Base-by-base conservation (phyloP, 2,797 vertebrate species). In the Peromyscus melanophrys region DNA sequence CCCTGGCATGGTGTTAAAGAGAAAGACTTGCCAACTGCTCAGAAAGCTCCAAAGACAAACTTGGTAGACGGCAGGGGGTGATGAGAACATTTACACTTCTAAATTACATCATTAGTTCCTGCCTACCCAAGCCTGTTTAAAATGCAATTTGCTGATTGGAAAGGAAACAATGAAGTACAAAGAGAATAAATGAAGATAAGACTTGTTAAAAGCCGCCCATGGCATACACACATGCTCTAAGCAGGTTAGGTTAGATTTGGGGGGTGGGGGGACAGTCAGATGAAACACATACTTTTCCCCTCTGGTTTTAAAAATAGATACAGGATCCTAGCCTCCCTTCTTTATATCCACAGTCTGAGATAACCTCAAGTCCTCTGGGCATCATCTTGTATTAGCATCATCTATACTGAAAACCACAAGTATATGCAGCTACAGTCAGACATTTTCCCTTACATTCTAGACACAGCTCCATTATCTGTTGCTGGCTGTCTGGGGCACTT, bases 91-190 rank as follows among this genome's bases (percentile, higher is more conserved):
- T 93, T 71, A 94, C 86, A 97, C 89, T 96, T 98, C 80, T 97
- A 98, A 98, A 97, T 96, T 86, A 94, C 88, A 82, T 84, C 89
- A 91, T 98, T 98, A 98, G 97, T 97, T 98, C 97, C 96, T 84
- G 96, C 96, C 85, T 92, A 96, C 96, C 80, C 96, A 84, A 95
- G 94, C 37, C 83, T 80, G 95, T 97, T 98, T 98, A 96, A 97
- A 97, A 97, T 94, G 94, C 89, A 95, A 92, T 95, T 97, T 95
- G 96, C 94, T 98, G 98, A 98, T 96, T 97, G 95, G 71, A 89
- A 98, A 96, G 97, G 97, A 96, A 98, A 98, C 76, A 96, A 98
- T 96, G 96, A 98, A 97, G 96, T 63, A 31, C 67, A 92, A 94
- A 98, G 69, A 75, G 94, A 57, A 96, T 94, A 97, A 67, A 97